These are phyloP conservation scores for Holothuria scabra DNA, from an alignment of 53 echinoderm and acorn worm species.

Conservation along the genomic window DNA sequence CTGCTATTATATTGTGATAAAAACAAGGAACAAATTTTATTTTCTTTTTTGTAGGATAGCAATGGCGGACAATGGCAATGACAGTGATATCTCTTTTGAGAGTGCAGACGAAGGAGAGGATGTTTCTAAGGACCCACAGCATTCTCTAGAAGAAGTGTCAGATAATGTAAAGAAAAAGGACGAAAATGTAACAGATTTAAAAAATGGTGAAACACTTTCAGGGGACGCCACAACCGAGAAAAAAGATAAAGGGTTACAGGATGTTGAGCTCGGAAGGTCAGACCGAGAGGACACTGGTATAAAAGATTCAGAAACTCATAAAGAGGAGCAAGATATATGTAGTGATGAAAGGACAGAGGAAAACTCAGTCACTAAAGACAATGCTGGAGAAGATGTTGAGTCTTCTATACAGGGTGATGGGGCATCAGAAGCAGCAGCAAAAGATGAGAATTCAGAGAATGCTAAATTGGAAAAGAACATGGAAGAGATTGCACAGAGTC, in stretches of 20 bases:
- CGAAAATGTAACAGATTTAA: background rate
- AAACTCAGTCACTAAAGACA: conserved; percentile 18
- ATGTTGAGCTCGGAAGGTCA: too few relatives aligned
- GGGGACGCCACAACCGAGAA: too few relatives aligned
- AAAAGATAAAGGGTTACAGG: too few relatives aligned
- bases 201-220: background rate
- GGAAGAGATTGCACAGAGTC: background rate
- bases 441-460: conserved; percentile 7
- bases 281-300: background rate
- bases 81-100: conserved; percentile 77
- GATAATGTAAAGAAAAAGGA: conserved; percentile 48
- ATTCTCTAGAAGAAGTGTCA: conserved; percentile 1
- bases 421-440: background rate
- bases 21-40: too few relatives aligned
- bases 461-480: background rate
- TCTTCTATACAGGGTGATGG: conserved; percentile 1
- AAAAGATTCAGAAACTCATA: background rate
- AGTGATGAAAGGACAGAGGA: conserved; percentile 30
- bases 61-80: conserved; percentile 80
- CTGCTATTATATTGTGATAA: too few relatives aligned
- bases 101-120: conserved; percentile 89
- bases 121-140: background rate
- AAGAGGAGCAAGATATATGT: conserved; percentile 12
- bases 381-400: conserved; percentile 1
- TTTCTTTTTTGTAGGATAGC: background rate